Conservation (phyloP, 92 coral and sea anemone genomes). For the Zoanthus gigantus region DNA sequence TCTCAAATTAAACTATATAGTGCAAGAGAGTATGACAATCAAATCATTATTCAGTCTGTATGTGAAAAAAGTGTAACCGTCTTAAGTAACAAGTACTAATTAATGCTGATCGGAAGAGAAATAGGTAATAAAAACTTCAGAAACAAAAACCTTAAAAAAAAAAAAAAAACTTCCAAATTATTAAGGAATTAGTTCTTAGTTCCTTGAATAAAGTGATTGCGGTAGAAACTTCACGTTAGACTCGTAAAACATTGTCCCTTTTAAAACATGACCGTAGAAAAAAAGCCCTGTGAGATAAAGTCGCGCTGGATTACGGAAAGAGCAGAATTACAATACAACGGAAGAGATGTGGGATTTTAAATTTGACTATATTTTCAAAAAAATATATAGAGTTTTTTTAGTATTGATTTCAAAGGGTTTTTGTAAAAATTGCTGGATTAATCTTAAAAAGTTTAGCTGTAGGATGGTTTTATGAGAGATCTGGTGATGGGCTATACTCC, state of each 20-base stretch:
- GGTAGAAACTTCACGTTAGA: slow-evolving; percentile 21
- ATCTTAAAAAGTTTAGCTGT: neutral
- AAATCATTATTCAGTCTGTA: neutral
- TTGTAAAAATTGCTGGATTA: neutral
- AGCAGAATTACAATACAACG: slow-evolving; percentile 27
- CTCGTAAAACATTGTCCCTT: slow-evolving; percentile 18
- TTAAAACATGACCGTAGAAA: neutral
- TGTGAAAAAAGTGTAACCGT: neutral
- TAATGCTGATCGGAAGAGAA: neutral
- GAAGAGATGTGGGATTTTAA: slow-evolving; percentile 8
- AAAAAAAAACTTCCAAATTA: neutral
- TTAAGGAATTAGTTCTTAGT: neutral
- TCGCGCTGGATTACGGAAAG: slow-evolving; percentile 5
- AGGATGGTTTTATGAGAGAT: neutral
- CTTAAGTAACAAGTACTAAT: neutral
- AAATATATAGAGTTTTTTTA: neutral
- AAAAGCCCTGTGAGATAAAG: slow-evolving; percentile 7
- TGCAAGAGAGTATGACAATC: neutral
- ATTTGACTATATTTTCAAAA: neutral
- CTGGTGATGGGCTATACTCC: slow-evolving; percentile 9
- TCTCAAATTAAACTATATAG: neutral
- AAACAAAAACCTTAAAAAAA: neutral
- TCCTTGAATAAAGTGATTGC: slow-evolving; percentile 7
- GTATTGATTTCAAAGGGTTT: neutral
- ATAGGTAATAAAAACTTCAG: neutral